phyloP scores from a whole-genome alignment of 2,113 vertebrate species.

The Burhinus oedicnemus region DNA sequence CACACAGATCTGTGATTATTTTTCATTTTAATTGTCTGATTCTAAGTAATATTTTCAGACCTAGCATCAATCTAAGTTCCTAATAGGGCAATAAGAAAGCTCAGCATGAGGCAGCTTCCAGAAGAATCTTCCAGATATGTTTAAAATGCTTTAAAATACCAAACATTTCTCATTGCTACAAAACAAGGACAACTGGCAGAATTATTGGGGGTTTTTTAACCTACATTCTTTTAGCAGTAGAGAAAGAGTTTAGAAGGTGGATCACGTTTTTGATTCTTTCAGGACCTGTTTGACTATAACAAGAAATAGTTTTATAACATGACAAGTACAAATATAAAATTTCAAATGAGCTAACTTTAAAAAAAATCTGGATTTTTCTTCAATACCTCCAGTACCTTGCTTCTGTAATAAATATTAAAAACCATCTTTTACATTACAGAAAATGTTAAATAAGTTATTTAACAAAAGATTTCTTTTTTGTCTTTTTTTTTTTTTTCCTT shows the following conservation, averaged over 20 bases:
- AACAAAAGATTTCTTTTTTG: neutral
- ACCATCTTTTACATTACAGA: constrained; percentile 21
- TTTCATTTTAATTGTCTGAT: constrained; percentile 30
- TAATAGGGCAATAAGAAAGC: neutral
- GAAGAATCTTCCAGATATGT: neutral
- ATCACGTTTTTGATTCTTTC: neutral
- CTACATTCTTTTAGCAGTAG: neutral
- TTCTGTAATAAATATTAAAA: constrained; percentile 68
- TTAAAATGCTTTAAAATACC: constrained; percentile 28
- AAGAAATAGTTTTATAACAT: neutral
- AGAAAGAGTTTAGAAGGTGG: neutral
- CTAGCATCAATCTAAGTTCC: neutral
- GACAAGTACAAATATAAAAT: constrained; percentile 48
- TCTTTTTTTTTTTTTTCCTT: neutral
- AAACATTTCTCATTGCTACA: neutral
- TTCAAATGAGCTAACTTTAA: neutral
- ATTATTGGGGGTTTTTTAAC: neutral
- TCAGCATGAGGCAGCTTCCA: neutral
- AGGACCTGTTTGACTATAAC: neutral
- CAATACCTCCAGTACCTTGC: constrained; percentile 18
- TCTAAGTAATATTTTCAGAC: neutral
- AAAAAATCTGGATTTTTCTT: neutral
- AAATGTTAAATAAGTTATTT: constrained; percentile 65
- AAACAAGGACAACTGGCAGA: neutral
- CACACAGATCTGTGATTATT: neutral